Base-by-base conservation (phyloP, 1,140 invertebrate genomes). In the Pseudachorutes palmiensis region DNA sequence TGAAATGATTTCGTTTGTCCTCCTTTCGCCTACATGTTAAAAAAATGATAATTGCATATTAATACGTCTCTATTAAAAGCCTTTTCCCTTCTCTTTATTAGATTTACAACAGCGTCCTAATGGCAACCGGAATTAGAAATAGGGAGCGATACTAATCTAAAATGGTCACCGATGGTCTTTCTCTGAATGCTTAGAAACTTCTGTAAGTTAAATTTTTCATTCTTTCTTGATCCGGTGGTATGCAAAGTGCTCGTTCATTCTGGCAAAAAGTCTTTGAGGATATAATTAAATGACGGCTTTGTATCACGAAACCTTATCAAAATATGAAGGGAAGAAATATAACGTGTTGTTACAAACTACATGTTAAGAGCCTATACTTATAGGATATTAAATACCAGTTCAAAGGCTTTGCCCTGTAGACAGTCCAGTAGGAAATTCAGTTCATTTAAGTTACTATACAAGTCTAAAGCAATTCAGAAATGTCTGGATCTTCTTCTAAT, bases 301-400 rank as follows among this genome's bases (percentile, higher is more conserved):
- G 24, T 5, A 12, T 14, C 51, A 55, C 51, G 51, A 55, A 55
- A 22, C 51, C 51, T 55, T 55, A 55, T 55, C 51, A 55, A 55
- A 55, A 55, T 24, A 5, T 5, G 24, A 55, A 5, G 24, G 24
- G 24, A 55, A 55, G 51, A 55, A 55, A 55, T 55, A 26, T 55
- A 55, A 55, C 24, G 51, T 55, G 51, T 55, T 55, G 51, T 55
- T 55, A 55, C 51, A 55, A 55, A 55, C 14, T 55, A 55, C 14
- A 26, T 14, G 24, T 55, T 55, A 55, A 55, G 51, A 55, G 51
- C 51, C 51, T 55, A 55, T 55, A 55, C 51, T 55, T 55, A 55
- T 12, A 5, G 51, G 12, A 24, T 19, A 55, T 55, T 55, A 55
- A 55, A 55, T 19, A 19, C 51, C 14, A 55, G 51, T 55, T 55